These are phyloP conservation scores for Sylvia borin DNA, from an alignment of 2,797 vertebrate genomes.

Conservation along the genomic window DNA sequence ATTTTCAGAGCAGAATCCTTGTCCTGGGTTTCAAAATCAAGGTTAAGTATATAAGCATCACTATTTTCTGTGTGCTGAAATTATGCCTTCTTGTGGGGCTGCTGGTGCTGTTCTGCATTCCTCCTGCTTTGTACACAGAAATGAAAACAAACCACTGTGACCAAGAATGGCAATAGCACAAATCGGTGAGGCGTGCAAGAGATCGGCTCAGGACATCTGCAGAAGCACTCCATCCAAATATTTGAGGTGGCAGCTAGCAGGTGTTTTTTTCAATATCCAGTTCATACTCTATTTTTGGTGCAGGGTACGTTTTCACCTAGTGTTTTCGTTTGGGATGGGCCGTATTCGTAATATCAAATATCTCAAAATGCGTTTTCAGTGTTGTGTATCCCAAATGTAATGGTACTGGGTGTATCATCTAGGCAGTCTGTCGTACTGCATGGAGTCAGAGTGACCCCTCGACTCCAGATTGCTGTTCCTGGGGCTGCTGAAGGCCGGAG, in stretches of 20 bases:
- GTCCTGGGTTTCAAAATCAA: background rate
- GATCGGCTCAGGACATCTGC: background rate
- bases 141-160: conserved; percentile 48
- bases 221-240: conserved; percentile 5
- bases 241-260: conserved; percentile 43
- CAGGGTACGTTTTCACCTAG: background rate
- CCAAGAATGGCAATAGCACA: conserved; percentile 58
- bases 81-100: background rate
- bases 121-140: conserved; percentile 29
- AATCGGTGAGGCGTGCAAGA: background rate
- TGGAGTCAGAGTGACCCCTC: background rate
- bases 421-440: background rate
- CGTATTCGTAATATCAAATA: accelerated
- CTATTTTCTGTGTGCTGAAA: background rate
- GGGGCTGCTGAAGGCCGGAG: background rate
- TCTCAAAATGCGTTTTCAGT: background rate
- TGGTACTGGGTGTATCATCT: background rate
- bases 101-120: conserved; percentile 31
- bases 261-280: conserved; percentile 36
- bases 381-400: background rate
- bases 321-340: background rate
- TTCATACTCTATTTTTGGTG: conserved; percentile 4
- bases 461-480: background rate
- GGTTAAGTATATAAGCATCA: background rate
- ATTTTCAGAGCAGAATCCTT: conserved; percentile 1